These are phyloP conservation scores for Sipha maydis DNA, from an alignment of 2,888 invertebrate genomes.

Conservation along the genomic window DNA sequence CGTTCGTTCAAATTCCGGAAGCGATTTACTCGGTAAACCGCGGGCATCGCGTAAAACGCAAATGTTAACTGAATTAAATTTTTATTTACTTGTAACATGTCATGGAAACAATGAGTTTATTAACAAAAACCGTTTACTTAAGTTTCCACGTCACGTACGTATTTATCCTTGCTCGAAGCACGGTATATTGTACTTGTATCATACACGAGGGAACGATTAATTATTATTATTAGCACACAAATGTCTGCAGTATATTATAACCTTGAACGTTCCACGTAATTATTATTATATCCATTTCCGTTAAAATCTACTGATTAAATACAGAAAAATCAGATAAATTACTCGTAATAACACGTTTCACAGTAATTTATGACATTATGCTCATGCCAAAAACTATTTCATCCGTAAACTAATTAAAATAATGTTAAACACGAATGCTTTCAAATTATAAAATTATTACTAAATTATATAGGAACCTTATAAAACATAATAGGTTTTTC, in stretches of 20 bases:
- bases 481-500: background rate
- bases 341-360: constrained; percentile 18
- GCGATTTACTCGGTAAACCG: background rate
- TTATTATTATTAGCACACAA: constrained; percentile 9
- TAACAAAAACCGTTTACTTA: background rate
- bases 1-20: background rate
- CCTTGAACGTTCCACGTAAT: constrained; percentile 36
- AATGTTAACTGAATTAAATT: background rate
- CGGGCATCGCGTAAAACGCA: background rate
- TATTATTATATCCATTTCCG: constrained; percentile 33
- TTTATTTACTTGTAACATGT: constrained; percentile 26
- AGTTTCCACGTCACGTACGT: constrained; percentile 1
- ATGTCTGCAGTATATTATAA: background rate
- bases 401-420: constrained; percentile 45
- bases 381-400: constrained; percentile 30
- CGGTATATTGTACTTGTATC: background rate
- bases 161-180: constrained; percentile 11
- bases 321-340: constrained; percentile 28
- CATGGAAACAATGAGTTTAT: constrained; percentile 5
- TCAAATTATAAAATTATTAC: background rate
- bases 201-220: constrained; percentile 12
- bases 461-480: background rate
- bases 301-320: constrained; percentile 30
- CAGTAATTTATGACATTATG: constrained; percentile 16
- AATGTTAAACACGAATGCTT: background rate